Base-by-base conservation (phyloP, 1,140 invertebrate genomes). In the Tribolium madens region DNA sequence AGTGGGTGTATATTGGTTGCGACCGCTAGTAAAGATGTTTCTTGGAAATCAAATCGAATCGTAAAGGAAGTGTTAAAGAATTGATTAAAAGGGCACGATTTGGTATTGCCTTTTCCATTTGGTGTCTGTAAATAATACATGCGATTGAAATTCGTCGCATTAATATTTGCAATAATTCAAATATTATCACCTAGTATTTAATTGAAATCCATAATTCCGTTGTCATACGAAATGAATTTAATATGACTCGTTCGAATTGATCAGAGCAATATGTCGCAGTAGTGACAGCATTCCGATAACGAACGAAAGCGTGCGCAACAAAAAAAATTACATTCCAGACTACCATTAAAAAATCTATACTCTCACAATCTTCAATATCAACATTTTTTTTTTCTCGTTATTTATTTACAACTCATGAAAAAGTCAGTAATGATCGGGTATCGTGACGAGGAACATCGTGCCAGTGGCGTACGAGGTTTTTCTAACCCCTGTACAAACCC, bases 131-230 rank as follows among this genome's bases (percentile, higher is more conserved):
- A 36, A 36, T 36, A 36, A 36, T 9, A 5, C 5, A 36, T 53
- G 15, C 14, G 17, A 10, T 2, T 17, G n/a, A 53, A 53, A 21
- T 14, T 33, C 57, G 21, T 7, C 57, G 57, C 21, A 64, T 64
- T 12, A 31, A 64, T 64, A 64, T 64, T 64, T 31, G 57, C 9
- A 64, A 64, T 64, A 64, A 64, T 64, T 64, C 57, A 64, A n/a
- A 26, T 64, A 64, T 64, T 64, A 64, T 64, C 57, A 64, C 57
- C 26, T 64, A 33, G 10, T 64, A 64, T 64, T 64, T 64, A 64
- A 64, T 64, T 64, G 57, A 64, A 64, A 64, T 64, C 26, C 57
- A 26, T 33, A 64, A 64, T 64, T 64, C 57, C 31, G 18, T n/a
- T 33, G 57, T 64, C 57, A 64, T 64, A 64, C 26, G 13, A 13